Conservation (phyloP, 1,140 invertebrate species). For the Pseudomyrmex pallidus region DNA sequence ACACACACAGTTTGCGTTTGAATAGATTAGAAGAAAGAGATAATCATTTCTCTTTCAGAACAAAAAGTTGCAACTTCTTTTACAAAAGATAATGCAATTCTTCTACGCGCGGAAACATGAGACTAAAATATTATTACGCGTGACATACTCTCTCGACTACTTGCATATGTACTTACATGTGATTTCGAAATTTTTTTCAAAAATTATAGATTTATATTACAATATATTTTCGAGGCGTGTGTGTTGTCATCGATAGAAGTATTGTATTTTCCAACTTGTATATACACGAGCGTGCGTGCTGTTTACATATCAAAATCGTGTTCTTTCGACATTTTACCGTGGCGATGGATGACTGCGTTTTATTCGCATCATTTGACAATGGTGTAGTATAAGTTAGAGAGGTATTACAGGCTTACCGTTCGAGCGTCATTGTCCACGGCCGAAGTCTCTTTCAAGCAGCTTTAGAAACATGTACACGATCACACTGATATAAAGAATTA, state of each 20-base stretch:
- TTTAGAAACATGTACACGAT: neutral
- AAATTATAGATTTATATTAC: constrained; percentile 56
- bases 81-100: constrained; percentile 17
- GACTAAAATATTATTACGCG: constrained; percentile 29
- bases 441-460: neutral
- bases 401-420: constrained; percentile 35
- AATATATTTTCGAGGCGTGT: constrained; percentile 68
- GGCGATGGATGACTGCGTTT: constrained; percentile 49
- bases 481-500: neutral
- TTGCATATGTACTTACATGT: constrained; percentile 41
- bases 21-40: constrained; percentile 21
- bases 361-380: constrained; percentile 54
- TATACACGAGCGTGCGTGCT: constrained; percentile 36
- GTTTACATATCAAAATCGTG: constrained; percentile 75
- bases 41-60: constrained; percentile 33
- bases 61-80: constrained; percentile 23
- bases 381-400: constrained; percentile 44
- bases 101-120: constrained; percentile 5
- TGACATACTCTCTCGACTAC: constrained; percentile 19
- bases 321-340: constrained; percentile 53
- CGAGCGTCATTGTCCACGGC: neutral
- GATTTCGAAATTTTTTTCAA: constrained; percentile 61
- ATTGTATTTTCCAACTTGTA: constrained; percentile 52
- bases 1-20: constrained; percentile 69
- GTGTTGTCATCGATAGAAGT: constrained; percentile 53